These are phyloP conservation scores for Pristionchus fissidentatus DNA, from an alignment of 2,888 invertebrate species.

Conservation along the genomic window DNA sequence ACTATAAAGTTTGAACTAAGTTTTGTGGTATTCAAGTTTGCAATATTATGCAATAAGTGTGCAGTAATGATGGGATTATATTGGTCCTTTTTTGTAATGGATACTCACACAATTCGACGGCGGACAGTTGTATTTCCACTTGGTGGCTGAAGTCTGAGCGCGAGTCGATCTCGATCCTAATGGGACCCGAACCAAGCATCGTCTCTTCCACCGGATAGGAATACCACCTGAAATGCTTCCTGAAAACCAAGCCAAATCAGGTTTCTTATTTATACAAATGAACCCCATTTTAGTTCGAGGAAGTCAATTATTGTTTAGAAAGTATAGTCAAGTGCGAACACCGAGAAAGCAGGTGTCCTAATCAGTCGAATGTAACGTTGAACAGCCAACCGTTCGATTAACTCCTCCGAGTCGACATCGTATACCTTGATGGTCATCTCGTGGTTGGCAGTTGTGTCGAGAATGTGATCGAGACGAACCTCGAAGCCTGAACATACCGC, in stretches of 20 bases:
- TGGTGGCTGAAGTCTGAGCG: neutral
- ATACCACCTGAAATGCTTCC: neutral
- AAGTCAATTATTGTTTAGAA: too few species aligned
- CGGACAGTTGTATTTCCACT: neutral
- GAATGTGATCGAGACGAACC: neutral
- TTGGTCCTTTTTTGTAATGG: too few species aligned
- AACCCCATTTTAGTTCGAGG: too few species aligned
- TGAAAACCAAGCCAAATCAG: too few species aligned
- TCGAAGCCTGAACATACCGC: neutral
- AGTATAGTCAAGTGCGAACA: too few species aligned
- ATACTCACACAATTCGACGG: conserved; percentile 11
- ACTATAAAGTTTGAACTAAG: neutral
- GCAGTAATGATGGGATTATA: too few species aligned
- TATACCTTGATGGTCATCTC: neutral
- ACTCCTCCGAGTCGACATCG: neutral
- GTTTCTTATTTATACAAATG: too few species aligned
- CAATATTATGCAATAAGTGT: too few species aligned
- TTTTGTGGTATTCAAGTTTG: neutral
- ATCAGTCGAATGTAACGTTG: neutral
- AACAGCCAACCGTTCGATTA: neutral
- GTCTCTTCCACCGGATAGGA: neutral
- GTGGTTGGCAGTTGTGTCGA: neutral
- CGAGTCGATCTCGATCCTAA: neutral
- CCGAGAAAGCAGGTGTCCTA: too few species aligned
- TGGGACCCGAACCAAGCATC: neutral